Evolutionary conservation across 1,140 invertebrate genomes (phyloP).

Genomic region (Aphis craccivora): DNA sequence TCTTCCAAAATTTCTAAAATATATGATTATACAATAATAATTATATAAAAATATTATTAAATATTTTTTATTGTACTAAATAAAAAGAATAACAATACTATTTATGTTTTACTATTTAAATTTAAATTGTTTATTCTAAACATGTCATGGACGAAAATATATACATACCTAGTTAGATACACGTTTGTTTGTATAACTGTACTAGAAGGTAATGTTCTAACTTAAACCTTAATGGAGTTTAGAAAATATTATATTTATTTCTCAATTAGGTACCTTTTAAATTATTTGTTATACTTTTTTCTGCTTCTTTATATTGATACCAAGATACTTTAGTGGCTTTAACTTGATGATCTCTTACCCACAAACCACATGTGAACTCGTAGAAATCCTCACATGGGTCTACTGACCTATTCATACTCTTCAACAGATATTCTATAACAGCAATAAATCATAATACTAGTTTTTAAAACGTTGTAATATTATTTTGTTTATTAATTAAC

Average conservation of each 20-base stretch:
- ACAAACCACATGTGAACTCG: constrained; percentile 67
- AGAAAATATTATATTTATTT: background rate
- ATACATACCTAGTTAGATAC: background rate
- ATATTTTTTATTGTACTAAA: background rate
- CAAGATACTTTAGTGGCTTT: constrained; percentile 64
- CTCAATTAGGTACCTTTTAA: constrained; percentile 63
- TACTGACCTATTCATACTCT: constrained; percentile 63
- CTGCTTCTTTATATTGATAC: constrained; percentile 64
- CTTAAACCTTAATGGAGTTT: background rate
- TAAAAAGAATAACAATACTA: background rate
- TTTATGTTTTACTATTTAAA: background rate
- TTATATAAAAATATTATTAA: background rate
- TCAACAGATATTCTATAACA: constrained; percentile 57
- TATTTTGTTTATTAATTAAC: background rate
- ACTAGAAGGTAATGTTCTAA: background rate
- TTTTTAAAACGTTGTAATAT: background rate
- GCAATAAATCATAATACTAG: background rate
- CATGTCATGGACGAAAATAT: background rate
- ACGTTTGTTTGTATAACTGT: background rate
- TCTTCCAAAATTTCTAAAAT: constrained; percentile 43
- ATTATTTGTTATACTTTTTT: constrained; percentile 63
- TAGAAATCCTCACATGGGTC: constrained; percentile 68
- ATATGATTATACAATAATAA: background rate
- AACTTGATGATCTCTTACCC: constrained; percentile 65
- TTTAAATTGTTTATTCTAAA: background rate